Evolutionary conservation across 2,888 invertebrate genomes (phyloP).

Genomic region (Drosophila monieri): DNA sequence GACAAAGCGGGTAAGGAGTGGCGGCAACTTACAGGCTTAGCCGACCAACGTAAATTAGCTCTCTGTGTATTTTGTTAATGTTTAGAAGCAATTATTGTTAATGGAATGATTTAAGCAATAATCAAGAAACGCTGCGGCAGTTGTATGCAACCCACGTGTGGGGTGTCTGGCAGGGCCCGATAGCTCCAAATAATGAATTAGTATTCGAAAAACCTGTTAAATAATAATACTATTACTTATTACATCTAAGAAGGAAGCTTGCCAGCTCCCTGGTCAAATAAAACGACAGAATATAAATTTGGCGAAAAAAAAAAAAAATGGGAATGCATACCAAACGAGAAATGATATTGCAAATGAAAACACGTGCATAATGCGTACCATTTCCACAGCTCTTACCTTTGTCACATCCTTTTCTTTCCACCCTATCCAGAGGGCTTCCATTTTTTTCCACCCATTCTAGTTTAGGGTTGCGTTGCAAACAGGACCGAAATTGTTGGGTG

Average conservation of each 20-base stretch:
- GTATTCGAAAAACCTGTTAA: too few species aligned
- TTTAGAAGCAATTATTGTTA: constrained; percentile 49
- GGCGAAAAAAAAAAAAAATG: constrained; percentile 34
- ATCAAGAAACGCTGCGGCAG: not conserved
- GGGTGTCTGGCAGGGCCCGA: too few species aligned
- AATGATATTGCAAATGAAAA: constrained; percentile 61
- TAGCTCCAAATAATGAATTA: too few species aligned
- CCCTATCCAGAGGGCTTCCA: not conserved
- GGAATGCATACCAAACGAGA: constrained; percentile 39
- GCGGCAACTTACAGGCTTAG: constrained; percentile 40
- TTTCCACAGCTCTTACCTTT: constrained; percentile 16
- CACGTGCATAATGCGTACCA: constrained; percentile 60
- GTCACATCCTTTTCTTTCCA: constrained; percentile 3
- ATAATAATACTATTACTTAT: too few species aligned
- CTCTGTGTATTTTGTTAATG: constrained; percentile 1
- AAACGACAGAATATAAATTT: constrained; percentile 56
- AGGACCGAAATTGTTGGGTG: constrained; percentile 70
- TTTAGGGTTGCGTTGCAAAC: constrained; percentile 30
- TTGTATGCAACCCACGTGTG: too few species aligned
- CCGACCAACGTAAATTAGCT: constrained; percentile 4
- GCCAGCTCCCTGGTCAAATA: too few species aligned
- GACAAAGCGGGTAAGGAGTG: not conserved
- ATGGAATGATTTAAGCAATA: not conserved
- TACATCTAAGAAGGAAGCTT: too few species aligned
- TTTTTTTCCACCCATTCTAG: constrained; percentile 1